Conservation (phyloP, 2,113 vertebrate genomes). For the Campylomormyrus numenius region DNA sequence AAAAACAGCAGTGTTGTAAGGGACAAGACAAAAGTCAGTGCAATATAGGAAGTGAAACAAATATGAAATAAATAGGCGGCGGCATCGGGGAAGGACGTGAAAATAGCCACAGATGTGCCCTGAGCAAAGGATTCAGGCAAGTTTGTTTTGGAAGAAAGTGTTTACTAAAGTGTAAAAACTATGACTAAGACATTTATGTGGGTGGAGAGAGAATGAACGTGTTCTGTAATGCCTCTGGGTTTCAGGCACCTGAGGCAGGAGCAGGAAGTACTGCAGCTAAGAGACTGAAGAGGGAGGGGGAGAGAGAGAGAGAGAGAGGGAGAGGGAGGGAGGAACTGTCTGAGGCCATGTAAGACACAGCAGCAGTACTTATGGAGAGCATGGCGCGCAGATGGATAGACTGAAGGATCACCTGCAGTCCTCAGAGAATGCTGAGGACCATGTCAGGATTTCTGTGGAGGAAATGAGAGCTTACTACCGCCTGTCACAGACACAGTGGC, state of each 20-base stretch:
- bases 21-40: not conserved
- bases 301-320: not conserved
- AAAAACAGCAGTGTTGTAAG: not conserved
- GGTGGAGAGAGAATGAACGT: not conserved
- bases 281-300: not conserved
- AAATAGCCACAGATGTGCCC: not conserved
- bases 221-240: not conserved
- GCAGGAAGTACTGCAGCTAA: not conserved
- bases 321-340: not conserved
- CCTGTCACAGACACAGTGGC: not conserved
- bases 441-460: slow-evolving; percentile 5
- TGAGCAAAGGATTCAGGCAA: not conserved
- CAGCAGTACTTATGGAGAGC: not conserved
- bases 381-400: not conserved
- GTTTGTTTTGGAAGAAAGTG: not conserved
- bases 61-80: not conserved
- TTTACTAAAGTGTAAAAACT: not conserved
- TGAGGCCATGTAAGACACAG: not conserved
- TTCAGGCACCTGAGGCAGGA: not conserved
- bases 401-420: not conserved
- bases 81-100: not conserved
- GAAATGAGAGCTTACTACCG: slow-evolving; percentile 1
- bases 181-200: not conserved
- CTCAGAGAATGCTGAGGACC: not conserved
- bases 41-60: not conserved